Evolutionary conservation across 2,113 vertebrate species (phyloP).

Genomic region (Piaya cayana): DNA sequence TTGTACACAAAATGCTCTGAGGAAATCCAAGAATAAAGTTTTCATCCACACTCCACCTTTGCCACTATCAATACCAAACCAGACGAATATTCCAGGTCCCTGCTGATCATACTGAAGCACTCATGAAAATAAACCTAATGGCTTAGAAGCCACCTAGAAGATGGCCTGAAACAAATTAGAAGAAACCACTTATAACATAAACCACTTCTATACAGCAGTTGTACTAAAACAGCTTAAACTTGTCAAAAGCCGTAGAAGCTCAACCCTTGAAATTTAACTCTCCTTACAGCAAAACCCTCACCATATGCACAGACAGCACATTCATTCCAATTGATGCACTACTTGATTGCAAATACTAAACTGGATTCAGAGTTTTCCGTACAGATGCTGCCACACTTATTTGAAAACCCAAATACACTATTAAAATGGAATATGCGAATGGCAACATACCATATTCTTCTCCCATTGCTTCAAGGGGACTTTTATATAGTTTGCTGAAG

Average conservation of each 20-base stretch:
- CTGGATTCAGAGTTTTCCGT: not conserved
- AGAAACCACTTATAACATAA: not conserved
- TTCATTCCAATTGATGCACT: not conserved
- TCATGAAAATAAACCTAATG: not conserved
- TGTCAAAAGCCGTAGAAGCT: not conserved
- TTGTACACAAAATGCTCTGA: not conserved
- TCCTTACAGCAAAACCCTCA: not conserved
- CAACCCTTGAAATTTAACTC: not conserved
- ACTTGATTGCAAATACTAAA: not conserved
- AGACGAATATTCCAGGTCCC: not conserved
- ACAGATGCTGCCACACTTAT: not conserved
- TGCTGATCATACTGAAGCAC: not conserved
- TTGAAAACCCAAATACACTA: not conserved
- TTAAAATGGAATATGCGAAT: not conserved
- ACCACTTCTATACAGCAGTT: not conserved
- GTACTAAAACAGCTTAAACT: not conserved
- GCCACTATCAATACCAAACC: not conserved
- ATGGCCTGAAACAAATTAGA: not conserved
- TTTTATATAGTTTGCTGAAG: conserved; percentile 91
- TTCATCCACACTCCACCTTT: not conserved
- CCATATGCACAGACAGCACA: accelerated
- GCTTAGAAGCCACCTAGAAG: not conserved
- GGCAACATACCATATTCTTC: conserved; percentile 78
- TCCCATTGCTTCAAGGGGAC: conserved; percentile 79
- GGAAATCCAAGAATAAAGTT: not conserved